These are phyloP conservation scores for Vireo griseus DNA, from an alignment of 2,797 vertebrate genomes.

Conservation along the genomic window DNA sequence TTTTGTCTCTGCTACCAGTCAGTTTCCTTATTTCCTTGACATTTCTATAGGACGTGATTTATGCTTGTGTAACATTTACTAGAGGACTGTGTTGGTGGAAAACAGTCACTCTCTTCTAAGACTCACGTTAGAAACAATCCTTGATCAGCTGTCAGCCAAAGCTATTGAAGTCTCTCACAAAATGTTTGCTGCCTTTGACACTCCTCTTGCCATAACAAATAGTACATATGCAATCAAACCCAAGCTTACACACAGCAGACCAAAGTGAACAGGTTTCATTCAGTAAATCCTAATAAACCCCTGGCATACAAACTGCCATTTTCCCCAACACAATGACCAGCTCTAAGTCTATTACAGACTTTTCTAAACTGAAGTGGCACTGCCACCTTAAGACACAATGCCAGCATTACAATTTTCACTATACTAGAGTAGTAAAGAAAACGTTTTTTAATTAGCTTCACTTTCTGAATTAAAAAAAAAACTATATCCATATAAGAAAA, in stretches of 20 bases:
- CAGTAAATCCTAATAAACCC: not conserved
- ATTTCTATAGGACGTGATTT: not conserved
- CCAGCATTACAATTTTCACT: slow-evolving; percentile 4
- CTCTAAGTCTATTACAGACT: not conserved
- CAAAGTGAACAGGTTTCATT: not conserved
- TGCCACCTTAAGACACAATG: slow-evolving; percentile 48
- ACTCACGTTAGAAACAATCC: not conserved
- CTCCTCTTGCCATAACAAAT: not conserved
- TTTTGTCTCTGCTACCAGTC: not conserved
- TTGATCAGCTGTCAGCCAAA: not conserved
- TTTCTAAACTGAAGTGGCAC: slow-evolving; percentile 28
- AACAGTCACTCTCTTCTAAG: not conserved
- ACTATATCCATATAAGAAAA: not conserved
- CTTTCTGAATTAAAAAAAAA: not conserved
- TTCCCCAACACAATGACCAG: not conserved
- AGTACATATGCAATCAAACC: not conserved
- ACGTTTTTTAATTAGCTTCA: not conserved
- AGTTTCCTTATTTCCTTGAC: not conserved
- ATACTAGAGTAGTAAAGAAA: not conserved
- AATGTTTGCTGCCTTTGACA: not conserved
- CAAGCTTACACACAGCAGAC: not conserved
- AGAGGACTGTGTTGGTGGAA: not conserved
- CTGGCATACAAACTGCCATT: not conserved
- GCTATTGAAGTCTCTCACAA: not conserved
- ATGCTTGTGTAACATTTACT: not conserved